Percentiles rank a stretch among this genome's conserved stretches.
phyloP scores from a whole-genome alignment of 2,113 vertebrate species.

The Meles meles region DNA sequence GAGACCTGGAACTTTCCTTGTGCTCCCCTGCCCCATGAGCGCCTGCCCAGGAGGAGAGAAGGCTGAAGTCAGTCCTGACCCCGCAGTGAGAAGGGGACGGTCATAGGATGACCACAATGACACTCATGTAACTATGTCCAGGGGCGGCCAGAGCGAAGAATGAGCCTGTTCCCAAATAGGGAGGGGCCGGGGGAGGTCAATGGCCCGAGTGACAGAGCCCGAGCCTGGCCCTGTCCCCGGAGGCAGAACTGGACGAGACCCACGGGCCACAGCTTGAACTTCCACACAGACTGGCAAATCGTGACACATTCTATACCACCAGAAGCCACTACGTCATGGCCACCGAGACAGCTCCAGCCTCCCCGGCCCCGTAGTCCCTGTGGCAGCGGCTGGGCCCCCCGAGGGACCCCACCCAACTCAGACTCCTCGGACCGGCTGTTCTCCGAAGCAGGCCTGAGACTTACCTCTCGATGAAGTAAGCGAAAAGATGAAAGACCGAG shows the following conservation, averaged over 20 bases:
- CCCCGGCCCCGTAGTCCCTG: background rate
- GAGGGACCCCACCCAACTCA: constrained; percentile 19
- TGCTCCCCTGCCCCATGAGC: background rate
- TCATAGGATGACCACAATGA: background rate
- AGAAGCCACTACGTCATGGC: background rate
- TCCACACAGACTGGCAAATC: background rate
- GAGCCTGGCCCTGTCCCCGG: background rate
- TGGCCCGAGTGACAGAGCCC: background rate
- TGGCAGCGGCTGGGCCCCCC: background rate
- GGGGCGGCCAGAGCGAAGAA: background rate
- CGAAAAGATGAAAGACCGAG: constrained; percentile 67
- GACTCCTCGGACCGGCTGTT: constrained; percentile 45
- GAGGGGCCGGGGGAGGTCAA: background rate
- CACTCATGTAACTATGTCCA: fast-evolving
- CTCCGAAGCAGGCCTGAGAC: background rate
- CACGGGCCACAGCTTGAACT: background rate
- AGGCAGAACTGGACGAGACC: background rate
- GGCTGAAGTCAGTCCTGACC: background rate
- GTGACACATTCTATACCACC: background rate
- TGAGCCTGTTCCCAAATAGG: background rate
- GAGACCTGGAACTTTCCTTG: background rate
- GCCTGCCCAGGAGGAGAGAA: background rate
- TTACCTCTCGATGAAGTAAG: constrained; percentile 61
- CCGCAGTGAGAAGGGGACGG: background rate
- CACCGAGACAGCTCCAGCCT: background rate